These are phyloP conservation scores for Acanthosepion lycidas DNA, from an alignment of 2,888 invertebrate genomes.

Conservation along the genomic window DNA sequence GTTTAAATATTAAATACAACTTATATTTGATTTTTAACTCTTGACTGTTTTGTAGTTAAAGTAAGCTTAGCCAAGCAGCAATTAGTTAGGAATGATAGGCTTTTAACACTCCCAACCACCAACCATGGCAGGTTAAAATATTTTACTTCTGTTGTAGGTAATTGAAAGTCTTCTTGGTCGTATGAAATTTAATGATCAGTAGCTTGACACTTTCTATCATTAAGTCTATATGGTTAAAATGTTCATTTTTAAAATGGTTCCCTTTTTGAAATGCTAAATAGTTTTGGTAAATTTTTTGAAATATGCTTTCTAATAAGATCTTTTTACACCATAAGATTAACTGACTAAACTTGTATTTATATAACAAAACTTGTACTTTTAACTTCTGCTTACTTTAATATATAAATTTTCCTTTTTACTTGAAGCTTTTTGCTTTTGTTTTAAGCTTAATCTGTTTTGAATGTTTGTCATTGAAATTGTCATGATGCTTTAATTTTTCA, in stretches of 20 bases:
- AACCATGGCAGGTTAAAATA: background rate
- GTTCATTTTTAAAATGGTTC: background rate
- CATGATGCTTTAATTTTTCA: background rate
- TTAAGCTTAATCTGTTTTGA: background rate
- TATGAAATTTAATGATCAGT: background rate
- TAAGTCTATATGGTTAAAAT: too few species aligned
- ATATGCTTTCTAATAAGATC: too few species aligned
- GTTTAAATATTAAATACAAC: background rate
- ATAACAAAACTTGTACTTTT: too few species aligned
- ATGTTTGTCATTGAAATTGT: background rate
- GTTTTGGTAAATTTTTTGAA: too few species aligned
- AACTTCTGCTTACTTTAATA: too few species aligned
- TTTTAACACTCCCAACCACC: background rate
- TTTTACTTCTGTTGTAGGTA: background rate
- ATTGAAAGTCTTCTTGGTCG: background rate
- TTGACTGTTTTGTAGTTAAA: background rate
- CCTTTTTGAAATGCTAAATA: too few species aligned
- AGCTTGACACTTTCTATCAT: too few species aligned
- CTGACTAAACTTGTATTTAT: too few species aligned
- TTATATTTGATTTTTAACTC: background rate
- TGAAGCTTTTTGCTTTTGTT: too few species aligned
- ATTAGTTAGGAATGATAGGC: constrained; percentile 18
- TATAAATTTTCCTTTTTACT: too few species aligned
- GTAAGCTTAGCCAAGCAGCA: background rate
- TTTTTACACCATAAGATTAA: background rate